Conservation (phyloP, 2,113 vertebrate genomes). For the Sinocyclocheilus maitianheensis region DNA sequence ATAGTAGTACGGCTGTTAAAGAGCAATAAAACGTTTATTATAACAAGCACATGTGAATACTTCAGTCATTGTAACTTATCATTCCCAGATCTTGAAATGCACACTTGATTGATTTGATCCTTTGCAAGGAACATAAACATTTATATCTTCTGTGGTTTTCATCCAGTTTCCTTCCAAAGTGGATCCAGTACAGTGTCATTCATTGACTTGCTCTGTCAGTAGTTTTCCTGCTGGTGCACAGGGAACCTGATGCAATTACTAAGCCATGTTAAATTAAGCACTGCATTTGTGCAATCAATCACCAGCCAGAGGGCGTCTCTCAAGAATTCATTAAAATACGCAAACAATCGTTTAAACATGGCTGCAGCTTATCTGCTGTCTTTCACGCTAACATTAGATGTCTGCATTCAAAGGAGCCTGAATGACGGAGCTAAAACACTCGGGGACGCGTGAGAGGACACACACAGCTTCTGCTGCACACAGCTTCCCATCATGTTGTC, state of each 20-base stretch:
- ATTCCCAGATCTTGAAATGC: neutral
- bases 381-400: conserved; percentile 33
- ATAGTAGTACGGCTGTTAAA: neutral
- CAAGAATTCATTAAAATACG: conserved; percentile 42
- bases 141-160: neutral
- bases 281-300: conserved; percentile 45
- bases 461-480: neutral
- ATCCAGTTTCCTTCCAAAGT: neutral
- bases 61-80: neutral
- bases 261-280: conserved; percentile 49
- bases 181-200: neutral
- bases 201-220: conserved; percentile 21
- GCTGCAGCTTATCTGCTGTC: conserved; percentile 40
- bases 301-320: neutral
- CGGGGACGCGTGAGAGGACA: neutral
- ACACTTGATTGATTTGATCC: neutral
- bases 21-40: neutral
- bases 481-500: neutral
- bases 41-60: neutral
- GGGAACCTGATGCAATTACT: conserved; percentile 32
- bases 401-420: neutral
- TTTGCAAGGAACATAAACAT: too few relatives aligned
- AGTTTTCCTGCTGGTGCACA: neutral
- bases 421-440: neutral
- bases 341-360: neutral